Percentiles rank a stretch among this genome's conserved stretches.
Evolutionary conservation across 2,113 vertebrate genomes (phyloP).

Genomic region (Caloenas nicobarica): DNA sequence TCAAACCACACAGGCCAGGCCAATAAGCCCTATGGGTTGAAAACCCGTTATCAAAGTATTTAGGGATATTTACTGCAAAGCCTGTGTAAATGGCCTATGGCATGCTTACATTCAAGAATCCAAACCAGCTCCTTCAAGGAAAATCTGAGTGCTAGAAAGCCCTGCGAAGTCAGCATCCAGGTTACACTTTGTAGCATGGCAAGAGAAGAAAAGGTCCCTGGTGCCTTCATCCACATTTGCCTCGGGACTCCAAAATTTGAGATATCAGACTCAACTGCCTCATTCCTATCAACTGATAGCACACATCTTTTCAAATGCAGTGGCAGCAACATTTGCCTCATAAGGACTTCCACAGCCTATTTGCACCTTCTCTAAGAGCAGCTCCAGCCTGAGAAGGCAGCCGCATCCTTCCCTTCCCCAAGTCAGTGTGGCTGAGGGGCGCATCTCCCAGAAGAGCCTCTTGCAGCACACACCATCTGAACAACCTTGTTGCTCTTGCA

Average conservation of each 20-base stretch:
- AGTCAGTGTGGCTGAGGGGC: neutral
- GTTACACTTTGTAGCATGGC: neutral
- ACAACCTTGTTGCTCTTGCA: neutral
- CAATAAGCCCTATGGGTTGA: neutral
- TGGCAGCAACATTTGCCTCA: neutral
- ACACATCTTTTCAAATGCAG: neutral
- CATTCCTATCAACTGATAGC: neutral
- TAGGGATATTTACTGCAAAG: neutral
- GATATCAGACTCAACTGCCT: neutral
- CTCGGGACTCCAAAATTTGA: neutral
- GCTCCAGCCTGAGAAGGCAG: neutral
- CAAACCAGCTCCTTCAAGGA: neutral
- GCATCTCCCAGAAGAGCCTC: neutral
- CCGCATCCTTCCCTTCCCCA: neutral
- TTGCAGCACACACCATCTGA: neutral
- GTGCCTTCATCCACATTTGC: neutral
- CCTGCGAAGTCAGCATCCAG: neutral
- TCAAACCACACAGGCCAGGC: neutral
- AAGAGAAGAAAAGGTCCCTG: neutral
- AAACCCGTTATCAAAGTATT: slow-evolving; percentile 4
- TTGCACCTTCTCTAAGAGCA: neutral
- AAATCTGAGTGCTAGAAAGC: neutral
- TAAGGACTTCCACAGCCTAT: neutral
- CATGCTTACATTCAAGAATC: neutral
- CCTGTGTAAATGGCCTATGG: neutral